These are phyloP conservation scores for Globicephala melas DNA, from an alignment of 2,113 vertebrate species.

Conservation along the genomic window DNA sequence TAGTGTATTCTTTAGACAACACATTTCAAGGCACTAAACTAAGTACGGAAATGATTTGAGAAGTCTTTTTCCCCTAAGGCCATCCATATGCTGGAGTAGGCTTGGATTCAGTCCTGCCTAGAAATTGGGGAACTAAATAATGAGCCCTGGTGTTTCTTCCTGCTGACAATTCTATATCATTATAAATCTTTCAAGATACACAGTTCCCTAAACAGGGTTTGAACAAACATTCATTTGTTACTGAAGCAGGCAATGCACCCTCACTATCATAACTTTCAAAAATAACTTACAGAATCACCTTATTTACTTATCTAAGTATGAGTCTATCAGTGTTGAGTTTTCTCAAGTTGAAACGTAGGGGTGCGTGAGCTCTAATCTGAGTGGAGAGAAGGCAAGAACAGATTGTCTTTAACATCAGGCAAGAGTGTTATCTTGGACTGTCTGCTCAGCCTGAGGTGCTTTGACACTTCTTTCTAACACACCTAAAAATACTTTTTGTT, in stretches of 20 bases:
- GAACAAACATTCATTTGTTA: constrained; percentile 52
- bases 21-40: constrained; percentile 27
- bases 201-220: constrained; percentile 37
- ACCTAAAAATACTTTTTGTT: constrained; percentile 48
- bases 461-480: constrained; percentile 37
- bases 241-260: neutral
- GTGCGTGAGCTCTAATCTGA: neutral
- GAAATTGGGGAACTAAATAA: constrained; percentile 59
- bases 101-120: constrained; percentile 66
- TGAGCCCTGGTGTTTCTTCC: constrained; percentile 65
- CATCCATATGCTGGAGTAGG: constrained; percentile 67
- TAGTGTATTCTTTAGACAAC: neutral
- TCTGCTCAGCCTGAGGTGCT: constrained; percentile 49
- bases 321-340: neutral
- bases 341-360: neutral
- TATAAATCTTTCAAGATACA: constrained; percentile 67
- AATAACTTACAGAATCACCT: neutral
- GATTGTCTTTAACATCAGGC: constrained; percentile 54
- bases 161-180: constrained; percentile 61
- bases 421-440: constrained; percentile 24
- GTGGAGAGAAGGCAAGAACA: constrained; percentile 25
- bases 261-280: constrained; percentile 32
- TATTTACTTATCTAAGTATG: neutral
- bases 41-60: constrained; percentile 5
- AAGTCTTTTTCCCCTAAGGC: constrained; percentile 54